Conservation (phyloP, 53 echinoderm and acorn worm species). For the Holothuria scabra region DNA sequence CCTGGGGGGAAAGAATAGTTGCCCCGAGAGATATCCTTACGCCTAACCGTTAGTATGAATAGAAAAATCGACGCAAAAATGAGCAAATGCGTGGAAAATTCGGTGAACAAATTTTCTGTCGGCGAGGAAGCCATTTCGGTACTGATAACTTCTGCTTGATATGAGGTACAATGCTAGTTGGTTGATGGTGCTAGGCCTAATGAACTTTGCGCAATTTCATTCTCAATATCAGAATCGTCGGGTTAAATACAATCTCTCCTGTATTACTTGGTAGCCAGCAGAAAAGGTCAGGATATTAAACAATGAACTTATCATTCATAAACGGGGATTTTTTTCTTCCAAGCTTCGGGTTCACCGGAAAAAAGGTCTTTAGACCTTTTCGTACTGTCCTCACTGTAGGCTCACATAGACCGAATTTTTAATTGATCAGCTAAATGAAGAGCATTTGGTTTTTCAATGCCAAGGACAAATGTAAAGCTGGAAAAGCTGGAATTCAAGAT, state of each 20-base stretch:
- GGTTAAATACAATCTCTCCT: background rate
- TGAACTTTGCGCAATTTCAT: no score
- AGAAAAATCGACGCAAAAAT: slow-evolving; percentile 6
- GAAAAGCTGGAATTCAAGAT: no score
- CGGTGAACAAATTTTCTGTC: background rate
- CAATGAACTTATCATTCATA: slow-evolving; percentile 18
- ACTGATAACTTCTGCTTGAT: no score
- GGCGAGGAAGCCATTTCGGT: no score
- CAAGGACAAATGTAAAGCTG: background rate
- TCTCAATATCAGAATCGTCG: background rate
- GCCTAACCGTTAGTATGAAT: background rate
- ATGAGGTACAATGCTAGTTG: no score
- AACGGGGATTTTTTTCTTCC: background rate
- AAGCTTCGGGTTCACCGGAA: background rate
- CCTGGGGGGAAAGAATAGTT: slow-evolving; percentile 52
- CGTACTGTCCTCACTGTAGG: background rate
- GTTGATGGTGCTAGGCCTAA: no score
- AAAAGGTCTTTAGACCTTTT: slow-evolving; percentile 33
- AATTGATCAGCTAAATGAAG: background rate
- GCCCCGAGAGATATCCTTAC: background rate
- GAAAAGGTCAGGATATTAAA: slow-evolving; percentile 27
- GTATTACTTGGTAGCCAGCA: background rate
- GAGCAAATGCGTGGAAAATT: slow-evolving; percentile 9
- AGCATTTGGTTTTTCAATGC: background rate
- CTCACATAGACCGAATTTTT: no score